Evolutionary conservation across 2,113 vertebrate genomes (phyloP).

Genomic region (Poicephalus gulielmi): DNA sequence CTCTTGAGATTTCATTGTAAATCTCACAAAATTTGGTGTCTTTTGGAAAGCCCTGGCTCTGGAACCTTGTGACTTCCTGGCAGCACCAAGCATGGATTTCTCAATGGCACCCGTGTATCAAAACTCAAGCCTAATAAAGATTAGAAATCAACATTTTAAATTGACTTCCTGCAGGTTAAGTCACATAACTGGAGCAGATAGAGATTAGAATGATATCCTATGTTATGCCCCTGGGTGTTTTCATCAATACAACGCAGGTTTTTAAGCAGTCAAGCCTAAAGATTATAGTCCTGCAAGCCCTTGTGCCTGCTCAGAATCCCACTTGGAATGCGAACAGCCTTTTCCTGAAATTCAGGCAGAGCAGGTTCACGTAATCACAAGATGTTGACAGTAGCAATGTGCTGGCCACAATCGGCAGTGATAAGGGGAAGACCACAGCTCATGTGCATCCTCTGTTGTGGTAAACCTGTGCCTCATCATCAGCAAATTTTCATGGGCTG

Average conservation of each 20-base stretch:
- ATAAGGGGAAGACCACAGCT: neutral
- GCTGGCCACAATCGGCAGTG: neutral
- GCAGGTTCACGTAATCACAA: neutral
- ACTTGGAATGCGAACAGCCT: neutral
- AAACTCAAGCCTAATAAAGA: neutral
- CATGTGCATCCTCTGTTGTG: rapidly evolving
- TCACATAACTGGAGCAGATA: neutral
- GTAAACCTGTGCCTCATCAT: neutral
- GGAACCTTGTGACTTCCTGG: neutral
- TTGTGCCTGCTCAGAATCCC: neutral
- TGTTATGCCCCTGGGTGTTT: neutral
- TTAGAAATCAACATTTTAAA: neutral
- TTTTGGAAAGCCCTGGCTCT: neutral
- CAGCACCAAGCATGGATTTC: neutral
- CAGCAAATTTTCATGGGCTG: neutral
- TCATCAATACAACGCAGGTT: neutral
- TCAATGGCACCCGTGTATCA: neutral
- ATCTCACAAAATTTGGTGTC: neutral
- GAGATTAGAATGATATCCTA: neutral
- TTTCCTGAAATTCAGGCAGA: neutral
- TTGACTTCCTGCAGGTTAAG: neutral
- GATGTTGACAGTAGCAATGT: neutral
- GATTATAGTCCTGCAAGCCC: neutral
- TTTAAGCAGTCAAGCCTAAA: neutral
- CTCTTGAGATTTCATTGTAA: neutral